Evolutionary conservation across 2,113 vertebrate genomes (phyloP).

Genomic region (Forbesichthys papilliferus): DNA sequence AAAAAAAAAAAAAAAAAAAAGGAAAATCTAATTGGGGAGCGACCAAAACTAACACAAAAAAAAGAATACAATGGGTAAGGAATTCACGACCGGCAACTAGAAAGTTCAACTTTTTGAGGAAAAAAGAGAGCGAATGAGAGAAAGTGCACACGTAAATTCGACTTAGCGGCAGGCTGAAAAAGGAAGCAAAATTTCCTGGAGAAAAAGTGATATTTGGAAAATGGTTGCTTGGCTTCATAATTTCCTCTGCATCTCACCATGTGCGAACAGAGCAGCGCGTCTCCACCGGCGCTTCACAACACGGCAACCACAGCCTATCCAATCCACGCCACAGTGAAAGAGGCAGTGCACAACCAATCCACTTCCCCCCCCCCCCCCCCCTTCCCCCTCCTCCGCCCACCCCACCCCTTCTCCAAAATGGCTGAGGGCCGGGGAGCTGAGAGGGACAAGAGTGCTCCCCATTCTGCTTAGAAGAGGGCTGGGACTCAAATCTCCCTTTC

Average conservation of each 20-base stretch:
- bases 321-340: slow-evolving; percentile 76
- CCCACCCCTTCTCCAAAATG: slow-evolving; percentile 76
- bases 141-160: slow-evolving; percentile 54
- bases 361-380: slow-evolving; percentile 21
- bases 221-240: neutral
- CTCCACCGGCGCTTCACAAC: slow-evolving; percentile 54
- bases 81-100: slow-evolving; percentile 40
- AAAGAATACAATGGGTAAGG: slow-evolving; percentile 42
- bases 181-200: slow-evolving; percentile 48
- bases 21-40: slow-evolving; percentile 67
- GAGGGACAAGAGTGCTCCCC: slow-evolving; percentile 65
- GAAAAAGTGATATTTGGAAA: slow-evolving; percentile 31
- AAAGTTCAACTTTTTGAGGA: slow-evolving; percentile 59
- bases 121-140: slow-evolving; percentile 57
- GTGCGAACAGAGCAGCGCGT: slow-evolving; percentile 55
- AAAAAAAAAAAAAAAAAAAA: slow-evolving; percentile 69
- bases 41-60: slow-evolving; percentile 53
- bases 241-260: slow-evolving; percentile 66
- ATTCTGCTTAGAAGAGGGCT: slow-evolving; percentile 68
- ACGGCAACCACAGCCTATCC: slow-evolving; percentile 66
- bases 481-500: slow-evolving; percentile 58
- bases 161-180: slow-evolving; percentile 51
- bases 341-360: slow-evolving; percentile 60
- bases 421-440: slow-evolving; percentile 73
- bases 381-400: neutral